Evolutionary conservation across 2,113 vertebrate genomes (phyloP).

Genomic region (Semicossyphus pulcher): DNA sequence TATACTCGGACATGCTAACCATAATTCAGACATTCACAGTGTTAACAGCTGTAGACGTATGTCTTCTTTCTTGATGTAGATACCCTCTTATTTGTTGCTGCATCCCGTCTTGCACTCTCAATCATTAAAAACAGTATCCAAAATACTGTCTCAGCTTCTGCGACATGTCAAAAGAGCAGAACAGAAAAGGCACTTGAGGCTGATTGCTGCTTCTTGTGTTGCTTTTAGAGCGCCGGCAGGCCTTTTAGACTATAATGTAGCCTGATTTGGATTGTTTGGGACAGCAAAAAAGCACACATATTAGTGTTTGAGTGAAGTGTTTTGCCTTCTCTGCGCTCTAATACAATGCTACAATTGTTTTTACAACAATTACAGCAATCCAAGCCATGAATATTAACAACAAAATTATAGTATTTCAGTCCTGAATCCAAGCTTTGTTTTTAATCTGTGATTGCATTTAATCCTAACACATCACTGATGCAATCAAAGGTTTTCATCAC

Average conservation of each 20-base stretch:
- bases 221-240: background rate
- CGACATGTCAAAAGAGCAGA: background rate
- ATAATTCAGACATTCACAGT: background rate
- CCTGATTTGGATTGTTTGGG: constrained; percentile 27
- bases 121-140: background rate
- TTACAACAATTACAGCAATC: too few relatives aligned
- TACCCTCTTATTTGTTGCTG: background rate
- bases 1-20: constrained; percentile 2
- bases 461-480: background rate
- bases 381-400: background rate
- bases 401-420: background rate
- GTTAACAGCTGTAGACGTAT: background rate
- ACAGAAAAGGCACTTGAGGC: constrained; percentile 4
- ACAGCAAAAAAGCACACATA: background rate
- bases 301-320: background rate
- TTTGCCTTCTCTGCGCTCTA: background rate
- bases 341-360: background rate
- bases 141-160: constrained; percentile 7
- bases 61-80: constrained; percentile 6
- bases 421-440: background rate
- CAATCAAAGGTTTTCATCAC: constrained; percentile 29
- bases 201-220: constrained; percentile 30
- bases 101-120: background rate
- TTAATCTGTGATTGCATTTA: constrained; percentile 12
- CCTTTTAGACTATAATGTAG: constrained; percentile 2